phyloP scores from a whole-genome alignment of 1,140 invertebrate genomes.

The Drosophila pectinifera region DNA sequence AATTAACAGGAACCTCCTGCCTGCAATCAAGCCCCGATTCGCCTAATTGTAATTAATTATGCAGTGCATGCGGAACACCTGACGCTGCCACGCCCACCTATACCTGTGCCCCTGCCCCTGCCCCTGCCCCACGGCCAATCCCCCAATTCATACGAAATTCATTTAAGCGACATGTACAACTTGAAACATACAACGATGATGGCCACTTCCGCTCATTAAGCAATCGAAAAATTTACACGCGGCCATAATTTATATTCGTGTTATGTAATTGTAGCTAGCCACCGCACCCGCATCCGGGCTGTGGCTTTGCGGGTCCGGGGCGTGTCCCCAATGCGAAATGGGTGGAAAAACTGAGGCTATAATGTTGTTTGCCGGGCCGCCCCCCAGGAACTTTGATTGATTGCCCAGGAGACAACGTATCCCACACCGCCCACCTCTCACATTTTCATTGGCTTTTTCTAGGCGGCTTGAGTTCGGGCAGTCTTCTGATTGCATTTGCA shows the following conservation, averaged over 20 bases:
- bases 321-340: constrained; percentile 11
- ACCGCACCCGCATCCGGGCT: constrained; percentile 28
- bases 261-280: constrained; percentile 34
- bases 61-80: constrained; percentile 58
- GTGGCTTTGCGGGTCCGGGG: constrained; percentile 39
- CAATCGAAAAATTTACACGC: constrained; percentile 83
- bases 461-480: constrained; percentile 26
- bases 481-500: constrained; percentile 58
- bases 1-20: constrained; percentile 63
- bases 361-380: constrained; percentile 21
- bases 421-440: neutral
- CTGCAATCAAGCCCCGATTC: constrained; percentile 43
- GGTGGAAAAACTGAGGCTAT: constrained; percentile 36
- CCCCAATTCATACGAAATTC: constrained; percentile 32
- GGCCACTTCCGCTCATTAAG: constrained; percentile 84
- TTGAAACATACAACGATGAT: constrained; percentile 73
- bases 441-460: constrained; percentile 32
- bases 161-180: constrained; percentile 75
- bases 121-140: neutral
- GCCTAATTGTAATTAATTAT: constrained; percentile 81
- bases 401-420: constrained; percentile 29
- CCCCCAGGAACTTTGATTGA: constrained; percentile 40
- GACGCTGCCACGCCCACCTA: constrained; percentile 53
- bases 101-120: neutral
- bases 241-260: constrained; percentile 67